Percentiles rank a stretch among this genome's conserved stretches.
Conservation (phyloP, 2,113 vertebrate species). For the Anguilla japonica region DNA sequence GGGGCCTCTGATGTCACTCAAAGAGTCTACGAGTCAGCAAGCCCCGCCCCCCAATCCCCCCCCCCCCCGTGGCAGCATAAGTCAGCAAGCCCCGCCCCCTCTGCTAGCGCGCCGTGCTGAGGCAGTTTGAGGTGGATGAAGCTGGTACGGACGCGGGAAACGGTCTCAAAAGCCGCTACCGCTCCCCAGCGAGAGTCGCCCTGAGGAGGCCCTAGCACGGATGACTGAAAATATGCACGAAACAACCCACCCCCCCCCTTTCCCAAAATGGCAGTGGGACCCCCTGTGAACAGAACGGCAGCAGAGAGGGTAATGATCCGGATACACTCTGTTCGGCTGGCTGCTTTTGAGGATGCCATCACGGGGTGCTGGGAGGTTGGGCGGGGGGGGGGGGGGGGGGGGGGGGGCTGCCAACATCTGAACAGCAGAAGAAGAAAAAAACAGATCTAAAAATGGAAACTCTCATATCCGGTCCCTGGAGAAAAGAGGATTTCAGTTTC, state of each 20-base stretch:
- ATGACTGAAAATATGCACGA: not conserved
- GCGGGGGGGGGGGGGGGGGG: no score
- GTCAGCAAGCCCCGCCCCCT: no score
- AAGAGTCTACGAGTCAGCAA: not conserved
- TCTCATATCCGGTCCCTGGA: conserved; percentile 7
- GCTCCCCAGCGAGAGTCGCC: no score
- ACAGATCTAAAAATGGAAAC: not conserved
- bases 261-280: not conserved
- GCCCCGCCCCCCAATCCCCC: no score
- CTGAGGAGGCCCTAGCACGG: not conserved
- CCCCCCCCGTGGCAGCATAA: no score
- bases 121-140: not conserved
- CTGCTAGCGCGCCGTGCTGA: not conserved
- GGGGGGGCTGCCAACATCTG: not conserved
- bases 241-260: not conserved
- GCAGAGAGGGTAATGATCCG: not conserved
- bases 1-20: not conserved
- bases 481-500: not conserved
- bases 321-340: not conserved
- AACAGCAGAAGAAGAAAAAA: conserved; percentile 1
- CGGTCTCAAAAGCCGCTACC: not conserved
- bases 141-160: not conserved
- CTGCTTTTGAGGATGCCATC: not conserved
- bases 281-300: not conserved
- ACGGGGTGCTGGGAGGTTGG: no score